phyloP scores from a whole-genome alignment of 2,888 invertebrate genomes.

The Microplitis deprimator region DNA sequence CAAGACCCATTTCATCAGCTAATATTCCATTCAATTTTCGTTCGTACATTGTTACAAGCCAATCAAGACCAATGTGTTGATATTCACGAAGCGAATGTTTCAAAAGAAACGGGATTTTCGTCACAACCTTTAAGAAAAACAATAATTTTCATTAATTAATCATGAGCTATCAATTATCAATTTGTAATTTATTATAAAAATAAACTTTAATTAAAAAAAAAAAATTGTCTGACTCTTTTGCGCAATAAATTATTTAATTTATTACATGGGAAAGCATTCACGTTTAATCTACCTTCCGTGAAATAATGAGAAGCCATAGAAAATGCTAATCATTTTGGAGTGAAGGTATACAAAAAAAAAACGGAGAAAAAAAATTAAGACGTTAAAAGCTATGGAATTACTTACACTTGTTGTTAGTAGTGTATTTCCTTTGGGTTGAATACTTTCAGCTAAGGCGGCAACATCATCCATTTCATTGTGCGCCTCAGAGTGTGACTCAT shows the following conservation, averaged over 20 bases:
- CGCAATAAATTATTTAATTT: conserved; percentile 48
- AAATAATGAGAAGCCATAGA: conserved; percentile 61
- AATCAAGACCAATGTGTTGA: conserved; percentile 97
- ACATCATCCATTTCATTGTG: conserved; percentile 90
- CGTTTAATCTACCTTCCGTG: conserved; percentile 63
- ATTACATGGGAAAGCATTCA: conserved; percentile 51
- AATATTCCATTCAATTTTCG: conserved; percentile 95
- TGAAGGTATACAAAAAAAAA: conserved; percentile 51
- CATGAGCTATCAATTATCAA: neutral
- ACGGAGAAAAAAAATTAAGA: neutral
- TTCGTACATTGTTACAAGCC: conserved; percentile 97
- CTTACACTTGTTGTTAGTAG: conserved; percentile 90
- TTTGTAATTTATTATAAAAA: conserved; percentile 11
- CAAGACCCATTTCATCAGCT: conserved; percentile 97
- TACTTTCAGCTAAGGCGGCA: conserved; percentile 93
- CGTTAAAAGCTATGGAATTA: conserved; percentile 49
- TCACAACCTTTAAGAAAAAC: conserved; percentile 79
- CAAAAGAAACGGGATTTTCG: conserved; percentile 92
- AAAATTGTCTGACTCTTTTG: conserved; percentile 50
- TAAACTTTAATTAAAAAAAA: conserved; percentile 21
- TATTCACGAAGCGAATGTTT: conserved; percentile 94
- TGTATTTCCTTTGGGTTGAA: conserved; percentile 98
- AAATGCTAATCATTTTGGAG: conserved; percentile 61
- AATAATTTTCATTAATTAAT: conserved; percentile 7
- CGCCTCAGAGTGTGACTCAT: conserved; percentile 73